A percentile compares a stretch with the other conserved stretches of the same genome.
Evolutionary conservation across 23 tunicate species (phyloP).

Genomic region (Ciona savignyi): DNA sequence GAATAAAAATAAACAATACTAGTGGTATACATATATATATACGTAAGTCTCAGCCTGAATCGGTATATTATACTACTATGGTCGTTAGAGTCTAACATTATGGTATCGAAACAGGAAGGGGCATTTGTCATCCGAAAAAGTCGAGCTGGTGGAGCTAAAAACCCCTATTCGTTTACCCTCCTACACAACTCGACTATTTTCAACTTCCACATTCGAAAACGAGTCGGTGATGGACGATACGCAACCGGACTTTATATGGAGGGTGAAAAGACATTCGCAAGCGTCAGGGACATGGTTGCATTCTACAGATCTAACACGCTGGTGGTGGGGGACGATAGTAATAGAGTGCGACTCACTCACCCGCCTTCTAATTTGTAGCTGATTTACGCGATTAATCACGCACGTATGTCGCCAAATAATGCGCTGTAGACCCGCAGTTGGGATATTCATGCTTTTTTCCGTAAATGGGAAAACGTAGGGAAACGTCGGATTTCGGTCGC

Average conservation of each 20-base stretch:
- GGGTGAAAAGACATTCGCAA: constrained; percentile 53
- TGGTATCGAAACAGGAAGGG: constrained; percentile 58
- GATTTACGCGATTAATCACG: no score
- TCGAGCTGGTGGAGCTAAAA: constrained; percentile 23
- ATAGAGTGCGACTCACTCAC: not conserved
- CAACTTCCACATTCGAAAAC: constrained; percentile 78
- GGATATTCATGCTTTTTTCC: no score
- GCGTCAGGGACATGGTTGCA: constrained; percentile 50
- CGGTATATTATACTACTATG: no score
- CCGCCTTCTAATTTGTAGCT: not conserved
- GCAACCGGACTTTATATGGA: constrained; percentile 73
- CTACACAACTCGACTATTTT: constrained; percentile 35
- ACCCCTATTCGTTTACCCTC: constrained; percentile 72
- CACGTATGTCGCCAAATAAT: no score
- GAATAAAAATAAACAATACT: no score
- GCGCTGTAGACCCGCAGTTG: no score
- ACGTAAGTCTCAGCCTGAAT: no score
- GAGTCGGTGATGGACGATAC: constrained; percentile 31
- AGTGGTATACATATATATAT: no score
- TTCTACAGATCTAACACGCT: constrained; percentile 46
- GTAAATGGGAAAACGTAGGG: no score
- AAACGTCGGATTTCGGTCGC: no score
- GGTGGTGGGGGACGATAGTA: constrained; percentile 55
- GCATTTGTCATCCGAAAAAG: constrained; percentile 73
- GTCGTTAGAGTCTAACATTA: no score